Evolutionary conservation across 2,113 vertebrate species (phyloP).

Genomic region (Etia nguti): DNA sequence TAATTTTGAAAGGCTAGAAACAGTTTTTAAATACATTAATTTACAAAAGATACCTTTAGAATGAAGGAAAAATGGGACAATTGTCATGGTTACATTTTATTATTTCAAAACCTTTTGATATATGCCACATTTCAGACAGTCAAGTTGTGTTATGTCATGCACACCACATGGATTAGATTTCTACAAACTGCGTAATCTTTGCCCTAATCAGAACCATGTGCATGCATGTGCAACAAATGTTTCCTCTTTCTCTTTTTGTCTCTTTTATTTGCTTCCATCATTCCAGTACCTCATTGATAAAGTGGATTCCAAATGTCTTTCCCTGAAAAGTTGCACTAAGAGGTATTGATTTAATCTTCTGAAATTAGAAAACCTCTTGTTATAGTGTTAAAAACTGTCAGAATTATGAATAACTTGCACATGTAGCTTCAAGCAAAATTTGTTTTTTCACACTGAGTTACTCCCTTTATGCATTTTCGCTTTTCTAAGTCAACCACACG

Average conservation of each 20-base stretch:
- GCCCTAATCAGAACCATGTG: neutral
- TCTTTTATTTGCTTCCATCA: constrained; percentile 1
- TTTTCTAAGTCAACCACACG: neutral
- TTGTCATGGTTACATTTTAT: neutral
- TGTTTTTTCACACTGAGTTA: neutral
- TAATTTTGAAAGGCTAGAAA: neutral
- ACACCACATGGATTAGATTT: neutral
- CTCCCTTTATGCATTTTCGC: neutral
- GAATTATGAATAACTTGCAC: neutral
- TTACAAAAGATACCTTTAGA: neutral
- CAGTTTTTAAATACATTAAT: neutral
- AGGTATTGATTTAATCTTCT: neutral
- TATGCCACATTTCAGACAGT: neutral
- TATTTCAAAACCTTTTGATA: neutral
- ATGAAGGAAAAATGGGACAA: neutral
- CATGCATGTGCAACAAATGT: neutral
- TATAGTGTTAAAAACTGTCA: neutral
- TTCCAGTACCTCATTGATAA: neutral
- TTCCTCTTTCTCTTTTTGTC: neutral
- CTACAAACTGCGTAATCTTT: fast-evolving
- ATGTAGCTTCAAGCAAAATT: neutral
- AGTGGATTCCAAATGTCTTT: neutral
- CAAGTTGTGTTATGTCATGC: neutral
- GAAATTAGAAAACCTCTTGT: neutral
- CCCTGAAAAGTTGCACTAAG: neutral